Evolutionary conservation across 2,113 vertebrate species (phyloP).

Genomic region (Pygoscelis adeliae): DNA sequence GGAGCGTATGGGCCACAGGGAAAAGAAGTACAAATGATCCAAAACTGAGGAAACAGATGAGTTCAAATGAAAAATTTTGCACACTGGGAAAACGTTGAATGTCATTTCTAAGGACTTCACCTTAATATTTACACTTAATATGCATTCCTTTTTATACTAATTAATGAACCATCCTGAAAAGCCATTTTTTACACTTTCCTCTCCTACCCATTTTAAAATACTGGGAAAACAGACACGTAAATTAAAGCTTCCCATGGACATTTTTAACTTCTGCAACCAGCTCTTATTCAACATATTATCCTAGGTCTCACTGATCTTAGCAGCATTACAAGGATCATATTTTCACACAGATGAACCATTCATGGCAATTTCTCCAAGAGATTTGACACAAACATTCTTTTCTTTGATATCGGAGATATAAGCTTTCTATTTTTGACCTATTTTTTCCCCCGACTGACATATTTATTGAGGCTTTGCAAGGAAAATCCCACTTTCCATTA

Average conservation of each 20-base stretch:
- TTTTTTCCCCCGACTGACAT: neutral
- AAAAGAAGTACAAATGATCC: neutral
- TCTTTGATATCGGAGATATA: constrained; percentile 45
- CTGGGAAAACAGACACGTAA: constrained; percentile 40
- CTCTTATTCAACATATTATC: constrained; percentile 13
- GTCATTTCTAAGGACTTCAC: neutral
- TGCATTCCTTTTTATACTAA: neutral
- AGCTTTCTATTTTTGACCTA: constrained; percentile 41
- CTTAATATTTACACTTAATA: neutral
- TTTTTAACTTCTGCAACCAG: constrained; percentile 32
- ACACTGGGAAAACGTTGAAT: neutral
- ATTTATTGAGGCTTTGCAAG: constrained; percentile 40
- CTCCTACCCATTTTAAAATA: neutral
- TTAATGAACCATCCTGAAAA: neutral
- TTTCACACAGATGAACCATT: constrained; percentile 48
- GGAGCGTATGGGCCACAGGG: neutral
- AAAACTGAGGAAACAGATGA: neutral
- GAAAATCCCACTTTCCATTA: constrained; percentile 32
- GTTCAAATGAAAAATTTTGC: neutral
- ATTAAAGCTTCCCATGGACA: constrained; percentile 41
- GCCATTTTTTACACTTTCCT: constrained; percentile 1
- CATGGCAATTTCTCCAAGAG: constrained; percentile 5
- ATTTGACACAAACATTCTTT: constrained; percentile 45
- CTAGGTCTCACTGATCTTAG: constrained; percentile 38
- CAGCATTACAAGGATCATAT: constrained; percentile 26